phyloP scores from a whole-genome alignment of 2,797 vertebrate genomes.

The Pseudochaenichthys georgianus region DNA sequence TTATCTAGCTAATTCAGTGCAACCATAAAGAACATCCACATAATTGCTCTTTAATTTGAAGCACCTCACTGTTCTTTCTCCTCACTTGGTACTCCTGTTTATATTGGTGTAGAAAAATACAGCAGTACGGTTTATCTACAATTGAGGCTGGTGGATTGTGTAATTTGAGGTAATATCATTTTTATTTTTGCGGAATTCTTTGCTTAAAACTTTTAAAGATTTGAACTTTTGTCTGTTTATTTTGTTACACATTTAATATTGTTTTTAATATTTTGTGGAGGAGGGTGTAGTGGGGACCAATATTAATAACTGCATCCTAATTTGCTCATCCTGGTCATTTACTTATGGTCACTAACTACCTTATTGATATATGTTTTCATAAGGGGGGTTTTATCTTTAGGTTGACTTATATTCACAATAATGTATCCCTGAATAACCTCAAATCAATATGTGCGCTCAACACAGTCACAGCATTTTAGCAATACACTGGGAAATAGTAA shows the following conservation, averaged over 20 bases:
- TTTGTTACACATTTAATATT: background rate
- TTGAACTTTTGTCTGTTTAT: too few species aligned
- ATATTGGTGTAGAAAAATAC: background rate
- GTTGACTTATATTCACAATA: background rate
- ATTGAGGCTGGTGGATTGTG: background rate
- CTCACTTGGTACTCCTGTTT: background rate
- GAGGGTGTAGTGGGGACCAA: background rate
- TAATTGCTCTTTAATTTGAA: conserved; percentile 23
- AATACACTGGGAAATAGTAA: background rate
- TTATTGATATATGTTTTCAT: background rate
- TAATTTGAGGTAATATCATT: background rate
- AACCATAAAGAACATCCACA: conserved; percentile 9
- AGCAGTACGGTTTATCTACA: background rate
- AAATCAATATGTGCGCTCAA: background rate
- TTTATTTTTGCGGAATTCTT: too few species aligned
- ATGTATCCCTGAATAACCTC: background rate
- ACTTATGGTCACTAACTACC: background rate
- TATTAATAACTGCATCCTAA: background rate
- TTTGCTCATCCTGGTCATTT: background rate
- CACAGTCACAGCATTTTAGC: background rate
- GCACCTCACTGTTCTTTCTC: conserved; percentile 1
- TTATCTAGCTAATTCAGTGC: conserved; percentile 29
- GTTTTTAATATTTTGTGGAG: background rate
- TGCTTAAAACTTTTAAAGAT: too few species aligned
- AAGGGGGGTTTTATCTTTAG: background rate